Base-by-base conservation (phyloP, 2,113 vertebrate genomes). In the Pholis gunnellus region DNA sequence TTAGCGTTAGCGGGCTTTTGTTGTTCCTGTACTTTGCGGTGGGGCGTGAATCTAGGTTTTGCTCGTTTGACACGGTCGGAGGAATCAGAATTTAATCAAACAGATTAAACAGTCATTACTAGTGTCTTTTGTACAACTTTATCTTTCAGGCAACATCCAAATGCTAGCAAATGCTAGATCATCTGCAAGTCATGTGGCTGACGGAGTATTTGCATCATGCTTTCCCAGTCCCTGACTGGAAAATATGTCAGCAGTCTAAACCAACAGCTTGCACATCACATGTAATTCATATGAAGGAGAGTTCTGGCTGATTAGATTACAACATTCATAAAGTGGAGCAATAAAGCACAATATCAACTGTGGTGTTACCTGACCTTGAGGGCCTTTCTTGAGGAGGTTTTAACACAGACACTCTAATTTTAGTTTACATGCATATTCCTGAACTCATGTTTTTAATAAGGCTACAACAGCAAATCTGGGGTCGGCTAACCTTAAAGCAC, bases 191-290 rank as follows among this genome's bases (percentile, higher is more conserved):
- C 9, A 46, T 11, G 5, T 72, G 9, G 34, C 61, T 79, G 27
- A 50, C 2, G 2, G 17, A 65, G 22, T 69, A 15, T 38, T 77
- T 65, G 66, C 18, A 31, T 25, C 9, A 38, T 84, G 34, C 25
- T 68, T 20, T 69, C 67, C 5, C 66, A 94, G 93, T 94, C 29
- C 94, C 93, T 6, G n/a, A n/a, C n/a, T n/a, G n/a, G n/a, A 42
- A 42, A 42, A 42, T 34, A 42, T 42, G 40, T 42, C 40, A 42
- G 40, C 40, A 34, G 34, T 34, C 5, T 2, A 34, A 34, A 34
- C 34, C 34, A 34, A 34, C 34, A 34, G 34, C 34, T 34, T 34
- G 34, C 34, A 34, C 34, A 34, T 34, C 34, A 5, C 34, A 34
- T 34, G 34, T 34, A 34, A 34, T 34, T 34, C 34, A 34, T 34